Evolutionary conservation across 2,113 vertebrate genomes (phyloP).

Genomic region (Variabilichromis moorii): DNA sequence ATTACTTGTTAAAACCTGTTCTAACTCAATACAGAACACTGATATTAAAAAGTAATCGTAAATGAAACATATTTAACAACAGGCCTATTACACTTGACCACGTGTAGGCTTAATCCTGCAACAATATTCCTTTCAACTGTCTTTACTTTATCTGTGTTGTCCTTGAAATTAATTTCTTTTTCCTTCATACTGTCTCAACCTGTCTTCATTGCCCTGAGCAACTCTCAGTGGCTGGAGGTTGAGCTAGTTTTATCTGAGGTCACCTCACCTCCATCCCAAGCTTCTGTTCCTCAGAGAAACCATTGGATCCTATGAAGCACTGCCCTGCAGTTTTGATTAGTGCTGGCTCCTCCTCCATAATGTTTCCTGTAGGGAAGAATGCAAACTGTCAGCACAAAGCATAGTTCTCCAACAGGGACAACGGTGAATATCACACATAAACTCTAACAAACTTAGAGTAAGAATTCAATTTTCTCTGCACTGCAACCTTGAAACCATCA

Average conservation of each 20-base stretch:
- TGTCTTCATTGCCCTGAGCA: constrained; percentile 2
- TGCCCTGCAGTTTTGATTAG: constrained; percentile 45
- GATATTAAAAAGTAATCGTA: neutral
- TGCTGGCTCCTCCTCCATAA: constrained; percentile 20
- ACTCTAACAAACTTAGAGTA: neutral
- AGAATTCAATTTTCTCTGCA: neutral
- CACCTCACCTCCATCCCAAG: constrained; percentile 18
- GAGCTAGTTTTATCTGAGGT: constrained; percentile 38
- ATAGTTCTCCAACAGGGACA: neutral
- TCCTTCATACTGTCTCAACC: neutral
- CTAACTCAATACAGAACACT: neutral
- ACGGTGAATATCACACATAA: constrained; percentile 26
- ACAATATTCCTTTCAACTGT: neutral
- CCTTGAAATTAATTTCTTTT: constrained; percentile 19
- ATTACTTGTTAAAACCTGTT: neutral
- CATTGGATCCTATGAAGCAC: neutral
- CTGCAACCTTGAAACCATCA: neutral
- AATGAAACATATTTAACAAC: neutral
- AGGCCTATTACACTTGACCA: neutral
- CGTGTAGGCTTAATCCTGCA: neutral
- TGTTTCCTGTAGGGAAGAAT: neutral
- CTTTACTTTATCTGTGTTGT: neutral
- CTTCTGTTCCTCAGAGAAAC: constrained; percentile 36
- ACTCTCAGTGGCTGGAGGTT: neutral
- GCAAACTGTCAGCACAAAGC: constrained; percentile 4